Conservation (phyloP, 2,888 invertebrate species). For the Parelbella ahira region DNA sequence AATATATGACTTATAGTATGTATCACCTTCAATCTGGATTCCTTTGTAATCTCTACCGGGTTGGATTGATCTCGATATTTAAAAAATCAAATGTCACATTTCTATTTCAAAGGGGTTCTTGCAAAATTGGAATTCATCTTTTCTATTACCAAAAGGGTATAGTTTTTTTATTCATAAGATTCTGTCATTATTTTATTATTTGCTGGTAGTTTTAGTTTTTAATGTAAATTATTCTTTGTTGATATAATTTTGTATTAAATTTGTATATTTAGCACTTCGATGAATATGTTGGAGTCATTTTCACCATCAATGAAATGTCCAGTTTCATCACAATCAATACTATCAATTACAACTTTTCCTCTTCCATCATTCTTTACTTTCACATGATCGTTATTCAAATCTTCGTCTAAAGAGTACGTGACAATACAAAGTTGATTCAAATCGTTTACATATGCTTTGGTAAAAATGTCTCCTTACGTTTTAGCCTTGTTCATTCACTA, state of each 20-base stretch:
- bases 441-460: constrained; percentile 18
- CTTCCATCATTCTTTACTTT: too few relatives aligned
- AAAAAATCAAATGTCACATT: too few relatives aligned
- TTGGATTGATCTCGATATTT: not conserved
- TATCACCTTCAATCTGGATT: not conserved
- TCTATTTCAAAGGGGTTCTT: too few relatives aligned
- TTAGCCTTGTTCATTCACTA: constrained; percentile 6
- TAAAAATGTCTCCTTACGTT: constrained; percentile 35
- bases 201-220: constrained; percentile 7
- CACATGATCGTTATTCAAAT: too few relatives aligned
- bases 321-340: too few relatives aligned
- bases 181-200: not conserved
- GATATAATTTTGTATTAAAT: not conserved
- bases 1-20: too few relatives aligned
- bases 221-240: constrained; percentile 2
- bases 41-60: not conserved
- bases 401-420: too few relatives aligned
- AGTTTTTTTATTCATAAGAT: too few relatives aligned
- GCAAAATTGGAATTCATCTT: too few relatives aligned
- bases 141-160: too few relatives aligned
- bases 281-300: constrained; percentile 31
- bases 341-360: too few relatives aligned
- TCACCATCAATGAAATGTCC: constrained; percentile 20
- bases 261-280: constrained; percentile 3
- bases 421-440: too few relatives aligned